phyloP scores from a whole-genome alignment of 2,888 invertebrate species.

The Rhagophthalmus giganteus region DNA sequence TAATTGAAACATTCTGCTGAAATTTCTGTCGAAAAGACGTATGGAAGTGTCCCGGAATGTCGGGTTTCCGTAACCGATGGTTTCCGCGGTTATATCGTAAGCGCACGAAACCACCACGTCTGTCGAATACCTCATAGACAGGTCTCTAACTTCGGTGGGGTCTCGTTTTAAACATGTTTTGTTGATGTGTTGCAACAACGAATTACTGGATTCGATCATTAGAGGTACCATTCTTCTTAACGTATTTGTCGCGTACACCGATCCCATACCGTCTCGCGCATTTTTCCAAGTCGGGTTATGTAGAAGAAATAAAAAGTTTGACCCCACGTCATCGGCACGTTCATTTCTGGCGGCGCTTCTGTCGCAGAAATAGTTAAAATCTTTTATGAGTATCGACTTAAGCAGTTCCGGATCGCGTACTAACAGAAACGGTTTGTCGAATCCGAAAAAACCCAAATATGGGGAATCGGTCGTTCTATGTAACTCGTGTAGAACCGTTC shows the following conservation, averaged over 20 bases:
- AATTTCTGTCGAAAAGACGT: conserved; percentile 23
- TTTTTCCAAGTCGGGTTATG: conserved; percentile 58
- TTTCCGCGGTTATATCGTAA: conserved; percentile 54
- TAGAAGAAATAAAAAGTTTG: conserved; percentile 52
- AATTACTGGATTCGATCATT: not conserved
- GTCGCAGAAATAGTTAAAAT: conserved; percentile 55
- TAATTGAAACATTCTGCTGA: conserved; percentile 45
- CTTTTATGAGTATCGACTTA: conserved; percentile 53
- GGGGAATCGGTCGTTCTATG: conserved; percentile 41
- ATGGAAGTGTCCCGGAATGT: not conserved
- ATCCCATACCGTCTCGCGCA: conserved; percentile 56
- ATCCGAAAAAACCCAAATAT: conserved; percentile 56
- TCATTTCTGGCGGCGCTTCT: conserved; percentile 52
- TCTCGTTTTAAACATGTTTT: not conserved
- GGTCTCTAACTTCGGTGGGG: conserved; percentile 44
- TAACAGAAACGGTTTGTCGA: conserved; percentile 54
- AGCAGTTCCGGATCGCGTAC: conserved; percentile 54
- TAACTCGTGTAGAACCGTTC: conserved; percentile 42
- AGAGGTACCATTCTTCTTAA: conserved; percentile 53
- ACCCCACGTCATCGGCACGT: conserved; percentile 51
- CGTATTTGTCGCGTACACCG: conserved; percentile 59
- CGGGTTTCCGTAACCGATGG: conserved; percentile 36
- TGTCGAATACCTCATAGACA: conserved; percentile 52
- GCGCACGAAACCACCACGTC: conserved; percentile 56
- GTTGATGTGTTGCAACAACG: no score